These are phyloP conservation scores for Scaptodrosophila latifasciaeformis DNA, from an alignment of 2,888 invertebrate species.

Conservation along the genomic window DNA sequence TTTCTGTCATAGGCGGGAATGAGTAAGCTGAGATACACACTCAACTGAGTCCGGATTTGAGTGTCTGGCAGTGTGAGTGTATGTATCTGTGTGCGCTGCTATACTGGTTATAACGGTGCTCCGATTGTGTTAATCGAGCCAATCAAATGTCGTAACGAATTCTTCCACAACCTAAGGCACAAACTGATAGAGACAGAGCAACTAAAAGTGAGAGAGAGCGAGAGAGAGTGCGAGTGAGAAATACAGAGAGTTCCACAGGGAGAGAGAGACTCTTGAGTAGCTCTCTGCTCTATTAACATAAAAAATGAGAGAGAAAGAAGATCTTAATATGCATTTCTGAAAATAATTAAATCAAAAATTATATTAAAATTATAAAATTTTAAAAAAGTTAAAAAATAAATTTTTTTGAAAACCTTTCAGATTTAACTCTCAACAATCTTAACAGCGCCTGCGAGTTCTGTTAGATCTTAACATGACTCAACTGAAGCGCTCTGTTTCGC, in stretches of 20 bases:
- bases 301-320: too few relatives aligned
- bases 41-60: too few relatives aligned
- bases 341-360: too few relatives aligned
- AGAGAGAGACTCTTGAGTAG: constrained; percentile 19
- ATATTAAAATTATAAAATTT: too few relatives aligned
- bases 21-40: constrained; percentile 3
- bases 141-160: constrained; percentile 66
- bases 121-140: constrained; percentile 72
- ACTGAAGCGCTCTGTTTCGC: not conserved
- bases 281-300: constrained; percentile 27
- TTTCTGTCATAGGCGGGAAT: constrained; percentile 18
- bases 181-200: constrained; percentile 16
- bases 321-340: too few relatives aligned
- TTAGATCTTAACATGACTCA: constrained; percentile 40
- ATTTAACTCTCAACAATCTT: too few relatives aligned
- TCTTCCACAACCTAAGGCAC: constrained; percentile 1
- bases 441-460: too few relatives aligned
- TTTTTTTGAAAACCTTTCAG: too few relatives aligned
- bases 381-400: too few relatives aligned
- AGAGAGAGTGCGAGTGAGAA: constrained; percentile 7
- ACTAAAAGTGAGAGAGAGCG: constrained; percentile 13
- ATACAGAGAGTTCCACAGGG: not conserved
- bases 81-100: constrained; percentile 31
- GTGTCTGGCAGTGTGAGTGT: constrained; percentile 4
- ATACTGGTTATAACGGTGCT: constrained; percentile 70